Base-by-base conservation (phyloP, 1,140 invertebrate genomes). In the Saxidomus purpurata region DNA sequence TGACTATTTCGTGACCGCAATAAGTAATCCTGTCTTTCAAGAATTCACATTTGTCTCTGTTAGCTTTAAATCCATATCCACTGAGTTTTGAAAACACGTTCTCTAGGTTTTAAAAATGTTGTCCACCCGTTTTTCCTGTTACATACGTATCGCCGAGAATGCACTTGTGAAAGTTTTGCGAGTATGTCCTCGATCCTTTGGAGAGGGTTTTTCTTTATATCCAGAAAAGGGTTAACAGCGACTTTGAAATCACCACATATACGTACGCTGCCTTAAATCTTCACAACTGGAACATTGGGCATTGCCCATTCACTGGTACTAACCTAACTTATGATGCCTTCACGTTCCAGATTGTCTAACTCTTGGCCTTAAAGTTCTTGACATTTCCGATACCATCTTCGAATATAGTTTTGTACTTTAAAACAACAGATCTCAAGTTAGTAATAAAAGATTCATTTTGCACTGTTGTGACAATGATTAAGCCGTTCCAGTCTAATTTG, bases 281-380 rank as follows among this genome's bases (percentile, higher is more conserved):
- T 93, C 17, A 82, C 28, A 31, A 90, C 87, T 0, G 89, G 83
- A 31, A 93, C 88, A 25, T 93, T 90, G 9, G 93, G 91, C 22
- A 87, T 90, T 28, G 93, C 90, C 93, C 90, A 93, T 28, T 92
- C 95, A 40, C 94, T 95, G 81, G 89, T 80, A 69, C 94, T 92
- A 31, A 96, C 94, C 82, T 92, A 91, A 47, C 82, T 81, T n/a
- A 96, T 93, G n/a, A 96, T 93, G 34, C 95, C 95, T 59, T 95
- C 82, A n/a, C 74, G 43, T 55, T 94, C 94, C 36, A 96, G 85
- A 34, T 89, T 90, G 28, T 94, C 91, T 22, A 96, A 85, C 92
- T 96, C 94, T 6, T 93, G 38, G 81, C 90, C 52, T 91, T 87
- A 38, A 92, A 82, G 22, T 52, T 71, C 52, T 90, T 91, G 0